Evolutionary conservation across 2,113 vertebrate species (phyloP), one percentile per base, ranked within the genome.

Genomic region (Murina feae): DNA sequence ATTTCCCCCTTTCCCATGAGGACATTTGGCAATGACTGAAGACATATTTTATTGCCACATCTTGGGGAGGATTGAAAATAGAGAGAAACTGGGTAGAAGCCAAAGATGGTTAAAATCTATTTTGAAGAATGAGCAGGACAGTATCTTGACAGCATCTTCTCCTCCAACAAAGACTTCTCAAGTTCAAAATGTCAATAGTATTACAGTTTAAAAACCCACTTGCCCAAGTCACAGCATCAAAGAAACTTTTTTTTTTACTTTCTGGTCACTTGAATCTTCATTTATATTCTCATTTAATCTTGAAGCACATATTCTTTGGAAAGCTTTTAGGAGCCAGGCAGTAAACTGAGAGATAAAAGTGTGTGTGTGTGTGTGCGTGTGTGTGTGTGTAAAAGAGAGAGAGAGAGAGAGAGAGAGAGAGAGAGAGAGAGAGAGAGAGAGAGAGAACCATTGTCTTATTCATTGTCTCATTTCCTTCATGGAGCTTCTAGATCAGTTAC

Each of bases 31-130:
- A 63, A 89, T 51, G 3, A 44, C 17, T 81, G 14, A 23, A 75
- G 44, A 88, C 21, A 69, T 17, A 58, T 86, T 82, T 25, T 23
- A 6, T 49, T 89, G 2, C 68, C 32, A 49, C 8, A 23, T 63
- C 0, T 55, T 49, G 5, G 12, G 30, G 25, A 69, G 21, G 0
- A 1, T 1, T 53, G 4, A 80, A 86, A 78, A 2, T 44, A 5
- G 0, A 7, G 12, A 23, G n/a, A 35, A 60, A 65, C 4, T 35
- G 10, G 6, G 5, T 25, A 35, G 21, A 66, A 25, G 3, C 23
- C 37, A 93, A 6, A 3, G 42, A 63, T 25, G 20, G 12, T 17
- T 37, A 83, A 65, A 86, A 69, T 49, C 10, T 30, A 14, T 4
- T 28, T 23, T 55, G 4, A 3, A 63, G 16, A 28, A 30, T 35